phyloP scores from a whole-genome alignment of 2,113 vertebrate genomes.

The Stegostoma tigrinum region DNA sequence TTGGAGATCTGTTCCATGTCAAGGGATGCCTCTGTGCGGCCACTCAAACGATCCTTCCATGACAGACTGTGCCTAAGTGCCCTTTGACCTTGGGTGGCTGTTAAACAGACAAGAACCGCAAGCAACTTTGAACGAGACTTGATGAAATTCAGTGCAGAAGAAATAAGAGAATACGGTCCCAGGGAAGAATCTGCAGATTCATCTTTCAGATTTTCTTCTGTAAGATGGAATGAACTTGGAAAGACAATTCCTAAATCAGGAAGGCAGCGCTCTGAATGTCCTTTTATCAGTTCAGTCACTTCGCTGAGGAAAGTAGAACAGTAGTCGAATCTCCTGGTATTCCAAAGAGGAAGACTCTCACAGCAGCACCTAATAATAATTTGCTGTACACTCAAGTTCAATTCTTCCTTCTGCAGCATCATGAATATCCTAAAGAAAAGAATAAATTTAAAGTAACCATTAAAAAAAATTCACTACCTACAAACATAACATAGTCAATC shows the following conservation, averaged over 20 bases:
- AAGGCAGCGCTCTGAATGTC: slow-evolving; percentile 53
- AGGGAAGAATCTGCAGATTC: background rate
- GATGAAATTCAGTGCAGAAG: slow-evolving; percentile 76
- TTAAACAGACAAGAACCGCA: slow-evolving; percentile 71
- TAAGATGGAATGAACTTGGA: background rate
- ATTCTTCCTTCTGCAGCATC: slow-evolving; percentile 63
- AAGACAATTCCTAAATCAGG: slow-evolving; percentile 52
- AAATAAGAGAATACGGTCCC: slow-evolving; percentile 64
- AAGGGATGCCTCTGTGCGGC: slow-evolving; percentile 67
- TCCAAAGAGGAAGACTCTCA: slow-evolving; percentile 68
- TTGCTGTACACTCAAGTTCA: slow-evolving; percentile 76
- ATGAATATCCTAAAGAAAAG: background rate
- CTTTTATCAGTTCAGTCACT: slow-evolving; percentile 58
- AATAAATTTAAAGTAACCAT: background rate
- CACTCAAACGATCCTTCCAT: slow-evolving; percentile 73
- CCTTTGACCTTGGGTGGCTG: slow-evolving; percentile 54
- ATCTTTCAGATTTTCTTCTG: slow-evolving; percentile 10
- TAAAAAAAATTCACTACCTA: background rate
- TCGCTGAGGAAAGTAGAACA: slow-evolving; percentile 49
- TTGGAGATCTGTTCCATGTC: slow-evolving; percentile 71
- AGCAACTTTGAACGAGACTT: slow-evolving; percentile 73
- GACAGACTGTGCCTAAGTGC: slow-evolving; percentile 64
- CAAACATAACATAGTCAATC: no score
- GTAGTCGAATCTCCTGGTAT: slow-evolving; percentile 49
- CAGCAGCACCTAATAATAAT: slow-evolving; percentile 83